These are phyloP conservation scores for Pseudolaguvia tuberculata DNA, from an alignment of 2,113 vertebrate genomes.

Conservation along the genomic window DNA sequence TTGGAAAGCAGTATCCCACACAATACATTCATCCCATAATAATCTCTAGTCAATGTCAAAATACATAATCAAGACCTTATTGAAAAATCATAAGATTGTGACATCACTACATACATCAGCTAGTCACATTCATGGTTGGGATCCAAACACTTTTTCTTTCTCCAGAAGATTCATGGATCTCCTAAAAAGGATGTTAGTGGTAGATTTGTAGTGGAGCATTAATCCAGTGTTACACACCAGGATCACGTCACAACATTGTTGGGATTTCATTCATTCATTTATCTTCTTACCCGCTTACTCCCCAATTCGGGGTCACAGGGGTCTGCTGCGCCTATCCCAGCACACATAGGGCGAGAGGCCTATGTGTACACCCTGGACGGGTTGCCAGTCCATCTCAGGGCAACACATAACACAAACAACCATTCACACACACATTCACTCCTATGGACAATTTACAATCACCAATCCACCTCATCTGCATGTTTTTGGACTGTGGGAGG, in stretches of 20 bases:
- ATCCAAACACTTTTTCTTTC: not conserved
- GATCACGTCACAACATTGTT: not conserved
- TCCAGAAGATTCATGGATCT: not conserved
- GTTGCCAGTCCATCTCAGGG: too few relatives aligned
- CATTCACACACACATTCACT: too few relatives aligned
- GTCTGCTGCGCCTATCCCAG: too few relatives aligned
- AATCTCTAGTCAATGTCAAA: not conserved
- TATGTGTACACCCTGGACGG: too few relatives aligned
- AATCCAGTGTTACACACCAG: not conserved
- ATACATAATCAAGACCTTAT: not conserved
- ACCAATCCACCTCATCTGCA: too few relatives aligned
- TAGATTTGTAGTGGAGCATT: not conserved
- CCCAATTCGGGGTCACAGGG: too few relatives aligned
- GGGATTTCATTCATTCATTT: too few relatives aligned
- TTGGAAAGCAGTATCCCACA: conserved; percentile 1
- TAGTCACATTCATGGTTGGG: not conserved
- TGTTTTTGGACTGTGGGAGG: too few relatives aligned
- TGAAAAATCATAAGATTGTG: not conserved
- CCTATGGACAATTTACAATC: too few relatives aligned
- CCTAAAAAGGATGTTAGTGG: not conserved
- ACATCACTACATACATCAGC: not conserved
- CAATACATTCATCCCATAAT: conserved; percentile 1
- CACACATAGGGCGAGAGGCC: too few relatives aligned
- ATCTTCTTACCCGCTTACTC: too few relatives aligned
- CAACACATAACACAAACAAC: too few relatives aligned